Evolutionary conservation across 2,888 invertebrate species (phyloP).

Genomic region (Aporophyla lueneburgensis): DNA sequence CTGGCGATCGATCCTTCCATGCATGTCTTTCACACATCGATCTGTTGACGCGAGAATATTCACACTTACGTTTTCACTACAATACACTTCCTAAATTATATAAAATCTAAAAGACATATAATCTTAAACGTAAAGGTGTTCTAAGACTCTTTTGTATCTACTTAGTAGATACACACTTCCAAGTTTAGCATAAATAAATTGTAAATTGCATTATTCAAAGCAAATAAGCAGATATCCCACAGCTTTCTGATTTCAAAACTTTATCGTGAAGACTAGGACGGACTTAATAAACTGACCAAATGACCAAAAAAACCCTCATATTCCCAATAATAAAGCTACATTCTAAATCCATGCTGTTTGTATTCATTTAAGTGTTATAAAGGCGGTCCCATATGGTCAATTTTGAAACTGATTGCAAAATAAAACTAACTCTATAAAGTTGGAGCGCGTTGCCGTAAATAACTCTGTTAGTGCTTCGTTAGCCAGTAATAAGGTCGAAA

Average conservation of each 20-base stretch:
- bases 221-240: neutral
- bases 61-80: too few species aligned
- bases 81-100: too few species aligned
- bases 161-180: too few species aligned
- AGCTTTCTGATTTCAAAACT: neutral
- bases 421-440: slow-evolving; percentile 41
- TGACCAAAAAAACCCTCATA: neutral
- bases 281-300: neutral
- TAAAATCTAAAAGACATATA: too few species aligned
- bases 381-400: slow-evolving; percentile 2
- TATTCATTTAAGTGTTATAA: neutral
- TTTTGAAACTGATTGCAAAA: slow-evolving; percentile 40
- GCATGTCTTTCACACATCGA: neutral
- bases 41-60: neutral
- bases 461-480: slow-evolving; percentile 45
- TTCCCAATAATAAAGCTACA: neutral
- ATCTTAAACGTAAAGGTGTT: too few species aligned
- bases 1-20: neutral
- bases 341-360: neutral
- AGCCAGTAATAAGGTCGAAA: slow-evolving; percentile 39
- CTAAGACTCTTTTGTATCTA: too few species aligned
- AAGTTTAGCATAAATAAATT: neutral
- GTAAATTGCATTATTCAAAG: neutral
- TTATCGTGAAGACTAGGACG: neutral
- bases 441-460: slow-evolving; percentile 33